Conservation (phyloP, 2,888 invertebrate genomes). For the Habroteleia sp. region DNA sequence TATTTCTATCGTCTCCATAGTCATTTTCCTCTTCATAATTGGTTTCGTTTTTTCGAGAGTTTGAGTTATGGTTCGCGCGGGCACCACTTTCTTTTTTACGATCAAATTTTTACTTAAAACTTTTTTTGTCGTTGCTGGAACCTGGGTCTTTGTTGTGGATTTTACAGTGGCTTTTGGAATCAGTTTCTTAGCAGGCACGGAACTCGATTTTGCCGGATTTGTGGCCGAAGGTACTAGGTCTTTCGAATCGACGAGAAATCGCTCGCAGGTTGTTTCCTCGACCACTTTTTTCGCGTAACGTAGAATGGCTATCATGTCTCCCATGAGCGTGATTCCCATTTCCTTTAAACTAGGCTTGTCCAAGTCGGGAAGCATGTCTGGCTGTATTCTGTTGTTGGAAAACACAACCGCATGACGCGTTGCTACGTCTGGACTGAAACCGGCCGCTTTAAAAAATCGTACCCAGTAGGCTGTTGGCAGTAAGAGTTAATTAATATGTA, state of each 20-base stretch:
- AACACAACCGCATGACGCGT: constrained; percentile 93
- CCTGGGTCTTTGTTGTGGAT: constrained; percentile 66
- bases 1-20: constrained; percentile 63
- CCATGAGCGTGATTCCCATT: constrained; percentile 90
- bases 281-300: constrained; percentile 84
- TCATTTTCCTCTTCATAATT: constrained; percentile 72
- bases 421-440: constrained; percentile 89
- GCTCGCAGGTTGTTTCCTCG: constrained; percentile 81
- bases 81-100: constrained; percentile 67
- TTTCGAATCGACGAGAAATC: constrained; percentile 76
- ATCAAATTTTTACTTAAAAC: constrained; percentile 59
- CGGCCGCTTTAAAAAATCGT: constrained; percentile 92
- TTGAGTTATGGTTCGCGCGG: constrained; percentile 62
- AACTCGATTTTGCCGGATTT: no score
- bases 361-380: constrained; percentile 92
- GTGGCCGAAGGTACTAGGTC: constrained; percentile 66
- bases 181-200: no score
- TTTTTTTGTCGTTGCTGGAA: constrained; percentile 67
- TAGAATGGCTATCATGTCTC: constrained; percentile 85
- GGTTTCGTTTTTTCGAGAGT: constrained; percentile 56
- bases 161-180: constrained; percentile 44
- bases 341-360: constrained; percentile 93
- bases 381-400: constrained; percentile 92
- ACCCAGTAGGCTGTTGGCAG: constrained; percentile 87
- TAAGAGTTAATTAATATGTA: no score